Evolutionary conservation across 2,113 vertebrate species (phyloP).

Genomic region (Tyto alba): DNA sequence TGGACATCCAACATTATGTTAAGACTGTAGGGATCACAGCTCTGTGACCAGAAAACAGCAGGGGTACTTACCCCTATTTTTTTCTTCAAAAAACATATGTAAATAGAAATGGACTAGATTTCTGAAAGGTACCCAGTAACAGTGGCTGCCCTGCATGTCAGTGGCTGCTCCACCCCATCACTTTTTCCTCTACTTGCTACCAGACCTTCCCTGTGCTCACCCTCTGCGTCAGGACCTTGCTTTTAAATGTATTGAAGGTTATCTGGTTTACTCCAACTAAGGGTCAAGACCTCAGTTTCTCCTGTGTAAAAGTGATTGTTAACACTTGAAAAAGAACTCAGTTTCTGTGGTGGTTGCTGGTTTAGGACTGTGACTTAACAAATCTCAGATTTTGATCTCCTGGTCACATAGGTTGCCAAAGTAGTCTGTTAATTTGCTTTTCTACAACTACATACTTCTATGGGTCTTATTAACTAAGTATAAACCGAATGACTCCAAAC

Average conservation of each 20-base stretch:
- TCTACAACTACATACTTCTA: accelerated
- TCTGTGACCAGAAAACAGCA: neutral
- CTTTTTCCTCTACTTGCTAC: neutral
- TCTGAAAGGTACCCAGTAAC: neutral
- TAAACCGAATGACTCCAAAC: neutral
- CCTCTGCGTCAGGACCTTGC: neutral
- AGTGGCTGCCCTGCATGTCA: accelerated
- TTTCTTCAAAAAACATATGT: neutral
- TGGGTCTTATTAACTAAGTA: neutral
- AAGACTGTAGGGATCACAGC: neutral
- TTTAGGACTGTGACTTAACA: neutral
- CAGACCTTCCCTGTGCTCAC: accelerated
- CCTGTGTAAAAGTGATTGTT: neutral
- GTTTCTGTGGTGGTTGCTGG: neutral
- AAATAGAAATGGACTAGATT: neutral
- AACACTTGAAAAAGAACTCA: neutral
- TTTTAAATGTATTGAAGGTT: neutral
- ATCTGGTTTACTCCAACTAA: neutral
- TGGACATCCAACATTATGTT: neutral
- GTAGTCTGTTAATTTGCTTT: neutral
- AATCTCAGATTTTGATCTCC: neutral
- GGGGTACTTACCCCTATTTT: neutral
- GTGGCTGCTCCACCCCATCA: neutral
- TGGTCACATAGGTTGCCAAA: neutral
- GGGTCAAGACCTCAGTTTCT: neutral